Evolutionary conservation across 2,888 invertebrate species (phyloP), one percentile per base, ranked within the genome.

Genomic region (Hoplodrina blanda): DNA sequence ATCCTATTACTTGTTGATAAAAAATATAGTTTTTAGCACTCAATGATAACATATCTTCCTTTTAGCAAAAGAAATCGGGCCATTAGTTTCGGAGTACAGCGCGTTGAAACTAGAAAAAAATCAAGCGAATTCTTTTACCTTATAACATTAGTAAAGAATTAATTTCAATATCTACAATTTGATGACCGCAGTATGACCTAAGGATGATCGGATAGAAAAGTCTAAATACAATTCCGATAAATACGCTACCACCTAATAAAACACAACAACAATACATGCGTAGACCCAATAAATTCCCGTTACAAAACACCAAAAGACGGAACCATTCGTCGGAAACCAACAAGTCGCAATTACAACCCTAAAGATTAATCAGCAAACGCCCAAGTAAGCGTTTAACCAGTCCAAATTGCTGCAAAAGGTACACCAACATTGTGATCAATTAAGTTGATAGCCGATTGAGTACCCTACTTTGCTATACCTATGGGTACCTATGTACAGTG

Each of bases 361-460:
- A 73, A 86, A 88, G 90, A 93, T 93, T 93, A 93, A 93, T 93
- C 91, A 91, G 87, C 88, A 86, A 87, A 85, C 89, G 88, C 88
- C 90, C 86, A 88, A 87, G 88, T 76, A 87, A 88, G 87, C 90
- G 88, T 89, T 89, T 90, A 91, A 91, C 90, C 84, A 87, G 86
- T 84, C 87, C 85, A 90, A 91, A 91, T 90, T 91, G 85, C 89
- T 90, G 88, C 83, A 85, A 89, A 88, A 90, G 89, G 89, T 88
- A 86, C 85, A 85, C 87, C 82, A 85, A 85, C 84, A 83, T 86
- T 85, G 85, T 78, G 83, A 90, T 90, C 88, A 89, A 92, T 92
- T 91, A 90, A 86, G 84, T 86, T 86, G 88, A 91, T 89, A 85
- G 85, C 85, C 87, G 85, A 88, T 88, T 88, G 87, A 87, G 89